Base-by-base conservation (phyloP, 2,113 vertebrate genomes). In the Mobula hypostoma region DNA sequence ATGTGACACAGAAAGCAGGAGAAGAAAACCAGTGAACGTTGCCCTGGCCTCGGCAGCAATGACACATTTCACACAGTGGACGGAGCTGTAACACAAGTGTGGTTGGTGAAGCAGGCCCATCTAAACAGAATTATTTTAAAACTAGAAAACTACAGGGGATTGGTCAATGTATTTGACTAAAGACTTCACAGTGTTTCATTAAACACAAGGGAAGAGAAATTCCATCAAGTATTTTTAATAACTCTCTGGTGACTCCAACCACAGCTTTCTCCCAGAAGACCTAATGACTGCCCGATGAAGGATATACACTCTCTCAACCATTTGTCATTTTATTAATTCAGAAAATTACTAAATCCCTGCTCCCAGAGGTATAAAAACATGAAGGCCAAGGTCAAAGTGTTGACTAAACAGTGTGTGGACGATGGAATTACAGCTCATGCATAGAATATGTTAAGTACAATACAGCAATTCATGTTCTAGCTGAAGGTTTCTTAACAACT, bases 401-500 rank as follows among this genome's bases (percentile, higher is more conserved):
- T 93, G 68, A 74, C 68, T 93, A 93, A 74, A 74, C 68, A 74
- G 91, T 74, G 91, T 48, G 27, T 40, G 7, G 91, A 74, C 85
- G 66, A n/a, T 32, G 85, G 85, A 19, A 29, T 66, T 66, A 90
- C 85, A 90, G 61, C 85, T 90, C 85, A 90, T 90, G 85, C 61
- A 17, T 63, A 88, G 85, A 88, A 88, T 88, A 63, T 32, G 61
- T 66, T 68, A 15, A 90, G 61, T 90, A 74, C 91, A 93, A 93
- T 56, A 74, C 70, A 74, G 68, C 68, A 56, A 36, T 72, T 93
- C 91, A 93, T 48, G 70, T 74, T 21, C 40, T 40, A 48, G 91
- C 91, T 74, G 24, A 36, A 93, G 91, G 91, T 40, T 74, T 93
- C 27, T 74, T 93, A 93, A 74, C 14, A 93, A 93, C 68, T 93